These are phyloP conservation scores for Myiagra hebetior DNA, from an alignment of 2,113 vertebrate genomes.

Conservation along the genomic window DNA sequence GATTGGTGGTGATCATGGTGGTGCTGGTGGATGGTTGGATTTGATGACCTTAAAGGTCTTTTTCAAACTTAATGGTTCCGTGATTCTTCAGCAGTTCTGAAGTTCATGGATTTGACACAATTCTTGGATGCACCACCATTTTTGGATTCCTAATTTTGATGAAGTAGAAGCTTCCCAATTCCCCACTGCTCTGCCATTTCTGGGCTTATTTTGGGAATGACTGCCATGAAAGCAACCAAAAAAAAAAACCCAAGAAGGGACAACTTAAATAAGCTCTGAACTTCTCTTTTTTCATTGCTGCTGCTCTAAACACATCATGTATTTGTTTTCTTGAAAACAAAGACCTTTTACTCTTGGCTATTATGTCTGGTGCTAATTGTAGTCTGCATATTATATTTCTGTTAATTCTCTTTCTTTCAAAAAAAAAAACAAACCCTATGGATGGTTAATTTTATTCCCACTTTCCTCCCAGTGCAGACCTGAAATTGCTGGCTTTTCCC, in stretches of 20 bases:
- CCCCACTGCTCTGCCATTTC: background rate
- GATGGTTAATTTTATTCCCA: background rate
- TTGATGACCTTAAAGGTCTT: background rate
- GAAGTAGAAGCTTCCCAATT: background rate
- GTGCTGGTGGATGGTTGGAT: background rate
- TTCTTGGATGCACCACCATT: background rate
- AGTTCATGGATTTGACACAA: background rate
- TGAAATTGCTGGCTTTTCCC: background rate
- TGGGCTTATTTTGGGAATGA: background rate
- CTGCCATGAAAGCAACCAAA: background rate
- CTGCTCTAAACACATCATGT: background rate
- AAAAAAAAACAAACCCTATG: too few species aligned
- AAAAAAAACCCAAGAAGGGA: background rate
- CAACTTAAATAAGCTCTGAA: background rate
- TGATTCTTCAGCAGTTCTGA: background rate
- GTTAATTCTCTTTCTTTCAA: background rate
- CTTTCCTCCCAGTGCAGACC: background rate
- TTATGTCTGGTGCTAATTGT: background rate
- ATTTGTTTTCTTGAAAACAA: background rate
- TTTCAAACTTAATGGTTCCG: fast-evolving
- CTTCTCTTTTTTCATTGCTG: background rate
- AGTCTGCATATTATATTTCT: background rate
- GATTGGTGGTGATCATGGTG: background rate
- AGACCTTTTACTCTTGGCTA: background rate
- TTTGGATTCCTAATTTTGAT: background rate